Evolutionary conservation across 2,797 vertebrate species (phyloP).

Genomic region (Cyprinodon diabolis): DNA sequence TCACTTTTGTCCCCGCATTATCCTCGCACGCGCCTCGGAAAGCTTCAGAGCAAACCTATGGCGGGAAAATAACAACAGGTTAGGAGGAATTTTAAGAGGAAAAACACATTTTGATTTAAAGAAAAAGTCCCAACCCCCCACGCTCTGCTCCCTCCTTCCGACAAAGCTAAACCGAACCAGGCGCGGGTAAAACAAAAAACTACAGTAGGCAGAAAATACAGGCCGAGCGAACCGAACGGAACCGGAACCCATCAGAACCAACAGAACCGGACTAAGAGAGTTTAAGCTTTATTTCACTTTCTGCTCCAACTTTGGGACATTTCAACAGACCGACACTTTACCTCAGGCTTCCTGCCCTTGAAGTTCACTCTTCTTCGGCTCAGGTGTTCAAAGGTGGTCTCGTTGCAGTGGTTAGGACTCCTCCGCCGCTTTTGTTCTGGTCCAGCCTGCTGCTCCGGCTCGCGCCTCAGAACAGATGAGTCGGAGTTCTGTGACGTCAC

Average conservation of each 20-base stretch:
- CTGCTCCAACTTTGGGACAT: slow-evolving; percentile 26
- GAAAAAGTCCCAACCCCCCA: slow-evolving; percentile 78
- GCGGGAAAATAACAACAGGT: slow-evolving; percentile 13
- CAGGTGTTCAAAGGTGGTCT: neutral
- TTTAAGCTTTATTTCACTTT: neutral
- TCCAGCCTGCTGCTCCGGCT: slow-evolving; percentile 60
- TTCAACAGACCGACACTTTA: slow-evolving; percentile 9
- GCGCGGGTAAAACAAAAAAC: slow-evolving; percentile 65
- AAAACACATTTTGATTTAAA: slow-evolving; percentile 26
- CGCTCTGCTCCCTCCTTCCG: slow-evolving; percentile 60
- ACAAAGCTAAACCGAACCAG: slow-evolving; percentile 72
- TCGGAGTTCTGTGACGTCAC: slow-evolving; percentile 60
- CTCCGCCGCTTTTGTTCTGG: slow-evolving; percentile 9
- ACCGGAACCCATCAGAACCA: too few species aligned
- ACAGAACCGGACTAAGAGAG: neutral
- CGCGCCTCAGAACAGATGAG: slow-evolving; percentile 77
- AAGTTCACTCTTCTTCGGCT: slow-evolving; percentile 51
- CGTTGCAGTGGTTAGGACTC: neutral
- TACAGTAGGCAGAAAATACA: slow-evolving; percentile 39
- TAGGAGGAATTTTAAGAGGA: slow-evolving; percentile 11
- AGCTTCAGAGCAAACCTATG: slow-evolving; percentile 67
- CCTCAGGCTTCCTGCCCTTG: slow-evolving; percentile 66
- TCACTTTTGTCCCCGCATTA: slow-evolving; percentile 88
- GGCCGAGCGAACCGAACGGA: neutral
- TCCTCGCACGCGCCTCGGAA: slow-evolving; percentile 44